Conservation (phyloP, 2,113 vertebrate species). For the Scatophagus argus region DNA sequence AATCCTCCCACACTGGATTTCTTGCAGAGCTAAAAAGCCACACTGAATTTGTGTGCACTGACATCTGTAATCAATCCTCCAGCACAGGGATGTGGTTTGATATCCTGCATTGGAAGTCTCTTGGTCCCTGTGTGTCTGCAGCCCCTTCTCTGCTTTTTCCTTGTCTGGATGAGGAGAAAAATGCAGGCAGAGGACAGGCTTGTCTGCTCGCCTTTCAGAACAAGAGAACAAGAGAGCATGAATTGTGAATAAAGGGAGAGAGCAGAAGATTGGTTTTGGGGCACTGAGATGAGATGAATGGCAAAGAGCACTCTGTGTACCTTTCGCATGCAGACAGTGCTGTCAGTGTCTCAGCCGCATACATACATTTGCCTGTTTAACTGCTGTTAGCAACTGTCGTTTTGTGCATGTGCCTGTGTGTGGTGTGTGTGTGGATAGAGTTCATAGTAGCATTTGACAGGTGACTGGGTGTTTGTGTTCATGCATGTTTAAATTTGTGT, state of each 20-base stretch:
- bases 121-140: conserved; percentile 52
- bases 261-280: conserved; percentile 68
- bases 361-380: conserved; percentile 55
- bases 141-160: conserved; percentile 30
- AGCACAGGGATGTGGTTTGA: conserved; percentile 47
- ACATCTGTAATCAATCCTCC: conserved; percentile 69
- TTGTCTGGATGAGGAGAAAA: conserved; percentile 59
- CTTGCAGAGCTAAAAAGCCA: conserved; percentile 29
- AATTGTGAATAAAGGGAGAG: conserved; percentile 71
- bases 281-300: conserved; percentile 58
- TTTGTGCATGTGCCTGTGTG: no score
- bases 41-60: conserved; percentile 39
- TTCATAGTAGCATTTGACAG: conserved; percentile 32
- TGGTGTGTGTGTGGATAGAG: not conserved
- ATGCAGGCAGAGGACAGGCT: conserved; percentile 45
- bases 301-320: conserved; percentile 72
- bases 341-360: conserved; percentile 45
- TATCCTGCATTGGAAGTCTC: conserved; percentile 34
- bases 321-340: conserved; percentile 49
- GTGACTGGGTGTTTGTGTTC: not conserved
- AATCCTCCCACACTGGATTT: conserved; percentile 10
- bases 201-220: conserved; percentile 61
- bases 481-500: conserved; percentile 26
- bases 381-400: conserved; percentile 9
- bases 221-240: conserved; percentile 68